Percentiles rank a stretch among this genome's conserved stretches.
Conservation (phyloP, 2,888 invertebrate species). For the Ptilodon capucinus region DNA sequence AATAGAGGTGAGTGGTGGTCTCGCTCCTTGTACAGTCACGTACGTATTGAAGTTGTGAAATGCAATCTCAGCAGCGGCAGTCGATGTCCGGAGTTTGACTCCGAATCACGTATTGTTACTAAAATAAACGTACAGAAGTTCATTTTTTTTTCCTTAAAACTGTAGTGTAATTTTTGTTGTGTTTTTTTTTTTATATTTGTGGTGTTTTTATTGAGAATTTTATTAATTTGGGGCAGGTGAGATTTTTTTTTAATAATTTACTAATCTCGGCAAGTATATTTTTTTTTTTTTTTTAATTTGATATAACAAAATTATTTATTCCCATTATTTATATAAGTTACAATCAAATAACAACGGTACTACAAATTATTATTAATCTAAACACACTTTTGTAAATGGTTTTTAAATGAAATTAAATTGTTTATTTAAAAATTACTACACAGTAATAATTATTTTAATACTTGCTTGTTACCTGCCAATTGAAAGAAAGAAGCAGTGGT, state of each 20-base stretch:
- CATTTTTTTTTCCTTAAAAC: not conserved
- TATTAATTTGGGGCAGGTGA: not conserved
- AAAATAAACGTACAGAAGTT: no score
- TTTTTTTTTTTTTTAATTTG: not conserved
- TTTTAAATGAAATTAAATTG: no score
- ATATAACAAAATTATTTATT: no score
- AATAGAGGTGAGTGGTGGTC: no score
- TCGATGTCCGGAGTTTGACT: not conserved
- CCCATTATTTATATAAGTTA: no score
- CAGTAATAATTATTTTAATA: no score
- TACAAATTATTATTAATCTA: no score
- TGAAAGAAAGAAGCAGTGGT: no score
- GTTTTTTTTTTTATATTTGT: not conserved
- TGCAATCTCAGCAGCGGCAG: not conserved
- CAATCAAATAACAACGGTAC: no score
- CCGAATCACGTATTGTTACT: not conserved
- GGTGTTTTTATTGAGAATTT: not conserved
- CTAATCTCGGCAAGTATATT: not conserved
- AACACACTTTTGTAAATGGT: no score
- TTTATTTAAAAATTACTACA: no score
- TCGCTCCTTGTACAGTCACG: not conserved
- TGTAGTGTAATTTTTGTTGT: not conserved
- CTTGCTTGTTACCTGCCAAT: no score
- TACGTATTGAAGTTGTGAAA: not conserved
- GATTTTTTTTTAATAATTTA: not conserved